These are phyloP conservation scores for Phasianus colchicus DNA, from an alignment of 2,113 vertebrate species.

Conservation along the genomic window DNA sequence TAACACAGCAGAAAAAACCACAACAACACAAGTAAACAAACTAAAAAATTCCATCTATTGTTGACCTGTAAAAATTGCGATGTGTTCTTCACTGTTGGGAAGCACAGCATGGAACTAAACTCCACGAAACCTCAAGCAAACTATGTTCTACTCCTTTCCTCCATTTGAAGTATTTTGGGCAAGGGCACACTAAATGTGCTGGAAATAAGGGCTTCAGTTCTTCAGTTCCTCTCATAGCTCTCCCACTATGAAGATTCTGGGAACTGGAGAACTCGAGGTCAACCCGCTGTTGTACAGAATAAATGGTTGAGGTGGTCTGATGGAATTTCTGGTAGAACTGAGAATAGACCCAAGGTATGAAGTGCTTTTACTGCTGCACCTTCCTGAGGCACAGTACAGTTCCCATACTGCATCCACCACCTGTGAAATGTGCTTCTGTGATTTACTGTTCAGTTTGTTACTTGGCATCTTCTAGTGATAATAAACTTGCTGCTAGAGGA, in stretches of 20 bases:
- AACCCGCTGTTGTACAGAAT: background rate
- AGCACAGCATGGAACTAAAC: background rate
- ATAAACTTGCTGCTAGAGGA: background rate
- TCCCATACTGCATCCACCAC: background rate
- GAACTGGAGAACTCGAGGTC: background rate
- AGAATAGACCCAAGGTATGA: background rate
- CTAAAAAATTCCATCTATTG: background rate
- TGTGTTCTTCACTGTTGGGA: background rate
- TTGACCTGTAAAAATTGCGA: background rate
- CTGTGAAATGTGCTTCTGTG: background rate
- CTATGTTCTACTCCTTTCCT: background rate
- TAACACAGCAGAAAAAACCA: background rate
- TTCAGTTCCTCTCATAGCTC: background rate
- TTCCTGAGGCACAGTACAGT: background rate
- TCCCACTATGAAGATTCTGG: background rate
- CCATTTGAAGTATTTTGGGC: background rate
- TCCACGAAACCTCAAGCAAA: background rate
- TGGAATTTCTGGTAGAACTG: background rate
- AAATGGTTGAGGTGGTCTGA: background rate
- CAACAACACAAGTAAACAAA: background rate
- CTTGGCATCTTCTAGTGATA: background rate
- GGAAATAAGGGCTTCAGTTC: background rate
- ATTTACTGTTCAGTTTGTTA: background rate
- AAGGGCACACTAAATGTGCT: fast-evolving
- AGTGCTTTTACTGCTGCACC: background rate